Conservation (phyloP, 2,113 vertebrate genomes). For the Phasianus colchicus region DNA sequence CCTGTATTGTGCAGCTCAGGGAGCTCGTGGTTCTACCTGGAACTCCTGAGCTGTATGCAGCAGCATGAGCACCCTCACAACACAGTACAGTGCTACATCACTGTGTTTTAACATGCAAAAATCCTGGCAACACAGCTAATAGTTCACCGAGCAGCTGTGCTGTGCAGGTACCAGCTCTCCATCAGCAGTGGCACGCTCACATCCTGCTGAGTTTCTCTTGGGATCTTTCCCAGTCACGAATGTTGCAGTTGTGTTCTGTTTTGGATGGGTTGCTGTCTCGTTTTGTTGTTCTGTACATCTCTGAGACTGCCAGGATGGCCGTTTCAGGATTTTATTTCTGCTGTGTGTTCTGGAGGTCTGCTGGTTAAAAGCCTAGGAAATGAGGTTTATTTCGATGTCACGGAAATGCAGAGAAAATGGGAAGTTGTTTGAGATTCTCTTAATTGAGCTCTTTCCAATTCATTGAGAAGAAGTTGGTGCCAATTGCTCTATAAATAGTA, state of each 20-base stretch:
- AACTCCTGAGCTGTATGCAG: not conserved
- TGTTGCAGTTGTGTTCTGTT: not conserved
- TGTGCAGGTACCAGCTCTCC: not conserved
- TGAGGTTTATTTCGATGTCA: not conserved
- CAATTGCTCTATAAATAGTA: not conserved
- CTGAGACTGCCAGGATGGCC: not conserved
- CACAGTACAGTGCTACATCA: not conserved
- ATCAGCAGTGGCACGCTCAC: not conserved
- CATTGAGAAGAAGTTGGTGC: not conserved
- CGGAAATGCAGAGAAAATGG: not conserved
- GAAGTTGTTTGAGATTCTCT: not conserved
- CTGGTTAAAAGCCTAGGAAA: not conserved
- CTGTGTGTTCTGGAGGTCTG: not conserved
- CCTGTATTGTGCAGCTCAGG: not conserved
- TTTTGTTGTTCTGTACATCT: fast-evolving
- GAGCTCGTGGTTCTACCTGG: not conserved
- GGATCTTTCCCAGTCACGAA: not conserved
- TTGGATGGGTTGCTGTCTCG: not conserved
- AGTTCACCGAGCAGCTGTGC: not conserved
- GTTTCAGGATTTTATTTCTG: not conserved
- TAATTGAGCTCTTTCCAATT: not conserved
- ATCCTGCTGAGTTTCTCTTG: fast-evolving
- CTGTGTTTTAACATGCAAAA: not conserved
- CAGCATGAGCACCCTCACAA: not conserved
- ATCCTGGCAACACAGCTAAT: fast-evolving